These are phyloP conservation scores for Tuberolachnus salignus DNA, from an alignment of 2,888 invertebrate genomes.

Conservation along the genomic window DNA sequence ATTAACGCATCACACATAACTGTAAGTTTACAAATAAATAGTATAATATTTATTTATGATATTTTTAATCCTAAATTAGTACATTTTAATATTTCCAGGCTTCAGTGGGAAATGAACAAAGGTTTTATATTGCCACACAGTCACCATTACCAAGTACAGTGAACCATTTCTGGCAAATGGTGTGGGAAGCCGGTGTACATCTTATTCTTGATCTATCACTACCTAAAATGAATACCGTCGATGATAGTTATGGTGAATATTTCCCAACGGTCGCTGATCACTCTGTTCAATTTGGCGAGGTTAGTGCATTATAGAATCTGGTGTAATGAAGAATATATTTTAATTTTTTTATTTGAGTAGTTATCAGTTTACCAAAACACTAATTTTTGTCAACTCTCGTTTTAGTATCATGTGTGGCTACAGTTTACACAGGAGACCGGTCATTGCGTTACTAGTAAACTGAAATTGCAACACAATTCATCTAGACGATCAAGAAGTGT, in stretches of 20 bases:
- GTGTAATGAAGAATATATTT: background rate
- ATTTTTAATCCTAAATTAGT: constrained; percentile 36
- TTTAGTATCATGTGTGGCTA: constrained; percentile 72
- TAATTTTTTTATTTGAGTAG: background rate
- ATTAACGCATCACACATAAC: constrained; percentile 92
- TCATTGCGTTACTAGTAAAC: constrained; percentile 70
- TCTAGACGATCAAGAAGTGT: constrained; percentile 65
- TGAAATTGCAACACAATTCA: constrained; percentile 66
- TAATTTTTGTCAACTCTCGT: background rate
- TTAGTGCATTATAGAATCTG: constrained; percentile 60
- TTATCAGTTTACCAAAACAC: background rate
- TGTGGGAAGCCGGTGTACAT: constrained; percentile 86
- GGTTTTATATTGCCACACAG: constrained; percentile 85
- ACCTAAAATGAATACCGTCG: constrained; percentile 63
- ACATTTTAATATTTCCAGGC: constrained; percentile 67
- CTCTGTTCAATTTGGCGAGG: constrained; percentile 72
- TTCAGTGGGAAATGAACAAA: constrained; percentile 79
- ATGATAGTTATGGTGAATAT: constrained; percentile 65
- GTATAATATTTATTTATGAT: constrained; percentile 4
- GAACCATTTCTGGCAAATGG: constrained; percentile 83
- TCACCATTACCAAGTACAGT: constrained; percentile 70
- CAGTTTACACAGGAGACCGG: constrained; percentile 72
- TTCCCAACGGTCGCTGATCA: constrained; percentile 68
- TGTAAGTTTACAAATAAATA: constrained; percentile 64
- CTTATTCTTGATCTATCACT: constrained; percentile 80